Conservation (phyloP, 1,140 invertebrate species). For the Drosophila repleta region DNA sequence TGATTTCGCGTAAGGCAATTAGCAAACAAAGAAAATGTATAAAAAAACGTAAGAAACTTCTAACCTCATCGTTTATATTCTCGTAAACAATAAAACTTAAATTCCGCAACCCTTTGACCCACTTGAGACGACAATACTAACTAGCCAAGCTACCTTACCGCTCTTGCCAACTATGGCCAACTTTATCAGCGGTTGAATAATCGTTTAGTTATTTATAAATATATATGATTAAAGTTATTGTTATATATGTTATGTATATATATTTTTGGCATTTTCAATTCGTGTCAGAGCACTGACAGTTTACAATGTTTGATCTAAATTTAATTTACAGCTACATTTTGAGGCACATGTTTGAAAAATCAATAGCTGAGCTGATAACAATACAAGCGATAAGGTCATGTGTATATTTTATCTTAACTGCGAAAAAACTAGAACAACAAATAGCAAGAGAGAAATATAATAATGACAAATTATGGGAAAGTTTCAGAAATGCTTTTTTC, state of each 20-base stretch:
- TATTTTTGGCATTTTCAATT: too few relatives aligned
- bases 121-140: neutral
- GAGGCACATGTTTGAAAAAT: slow-evolving; percentile 9
- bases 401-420: slow-evolving; percentile 6
- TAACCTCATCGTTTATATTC: neutral
- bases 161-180: too few relatives aligned
- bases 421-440: neutral
- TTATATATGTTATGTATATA: too few relatives aligned
- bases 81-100: neutral
- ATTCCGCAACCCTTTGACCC: neutral
- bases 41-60: neutral
- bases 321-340: neutral
- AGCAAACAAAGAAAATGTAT: neutral
- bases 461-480: too few relatives aligned
- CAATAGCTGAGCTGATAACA: slow-evolving; percentile 1
- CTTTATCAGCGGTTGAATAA: neutral
- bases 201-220: neutral
- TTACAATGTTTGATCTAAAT: neutral
- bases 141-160: neutral
- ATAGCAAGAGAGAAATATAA: too few relatives aligned
- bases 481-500: too few relatives aligned
- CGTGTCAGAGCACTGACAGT: neutral
- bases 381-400: slow-evolving; percentile 16
- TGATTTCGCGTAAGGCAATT: slow-evolving; percentile 2
- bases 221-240: neutral